Conservation (phyloP, 2,888 invertebrate species). For the Zhuqinia jingwanae region DNA sequence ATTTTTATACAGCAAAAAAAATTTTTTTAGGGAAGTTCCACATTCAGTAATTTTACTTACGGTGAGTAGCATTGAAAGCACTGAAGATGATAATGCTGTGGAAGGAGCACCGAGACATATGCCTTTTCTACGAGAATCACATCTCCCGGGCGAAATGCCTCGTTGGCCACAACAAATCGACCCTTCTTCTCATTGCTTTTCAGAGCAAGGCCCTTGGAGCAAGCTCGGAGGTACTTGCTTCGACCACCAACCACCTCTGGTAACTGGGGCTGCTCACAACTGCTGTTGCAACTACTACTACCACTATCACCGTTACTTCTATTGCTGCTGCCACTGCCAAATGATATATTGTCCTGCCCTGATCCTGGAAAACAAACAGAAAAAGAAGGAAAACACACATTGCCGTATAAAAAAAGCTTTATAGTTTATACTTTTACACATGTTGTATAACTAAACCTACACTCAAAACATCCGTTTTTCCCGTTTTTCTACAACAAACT, state of each 20-base stretch:
- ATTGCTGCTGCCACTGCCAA: conserved; percentile 22
- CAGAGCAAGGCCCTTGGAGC: conserved; percentile 72
- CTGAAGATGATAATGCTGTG: conserved; percentile 79
- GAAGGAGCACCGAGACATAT: conserved; percentile 78
- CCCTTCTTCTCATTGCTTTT: conserved; percentile 76
- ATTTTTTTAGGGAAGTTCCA: not conserved
- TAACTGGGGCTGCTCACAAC: conserved; percentile 34
- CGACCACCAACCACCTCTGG: conserved; percentile 76
- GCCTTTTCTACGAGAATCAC: conserved; percentile 79
- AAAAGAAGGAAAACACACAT: not conserved
- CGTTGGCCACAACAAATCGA: conserved; percentile 79
- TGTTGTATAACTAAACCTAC: conserved; percentile 14
- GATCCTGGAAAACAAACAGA: conserved; percentile 35
- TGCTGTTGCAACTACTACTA: conserved; percentile 4
- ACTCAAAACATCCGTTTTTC: conserved; percentile 3
- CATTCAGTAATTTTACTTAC: conserved; percentile 75
- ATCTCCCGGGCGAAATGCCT: conserved; percentile 79
- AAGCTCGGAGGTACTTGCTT: conserved; percentile 71
- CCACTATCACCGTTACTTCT: conserved; percentile 19
- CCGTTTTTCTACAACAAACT: not conserved
- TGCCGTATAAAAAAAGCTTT: not conserved
- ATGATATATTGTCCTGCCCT: conserved; percentile 69
- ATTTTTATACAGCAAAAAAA: not conserved
- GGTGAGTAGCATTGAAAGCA: conserved; percentile 79
- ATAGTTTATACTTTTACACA: no score